These are phyloP conservation scores for Aphis gossypii DNA, from an alignment of 1,140 invertebrate genomes.

Conservation along the genomic window DNA sequence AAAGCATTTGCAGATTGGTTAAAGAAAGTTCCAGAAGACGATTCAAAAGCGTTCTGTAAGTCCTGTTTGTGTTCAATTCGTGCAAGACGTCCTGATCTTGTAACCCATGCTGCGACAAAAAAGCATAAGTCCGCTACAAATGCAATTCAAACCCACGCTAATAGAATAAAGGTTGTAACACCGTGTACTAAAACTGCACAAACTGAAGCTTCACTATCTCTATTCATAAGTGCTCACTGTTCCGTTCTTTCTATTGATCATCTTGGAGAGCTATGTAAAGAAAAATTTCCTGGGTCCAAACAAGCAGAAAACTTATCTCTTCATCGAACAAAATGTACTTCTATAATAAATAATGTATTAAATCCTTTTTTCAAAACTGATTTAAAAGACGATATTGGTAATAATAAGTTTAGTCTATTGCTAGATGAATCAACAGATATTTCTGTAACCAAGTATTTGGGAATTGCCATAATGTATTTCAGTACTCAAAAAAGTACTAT, in stretches of 20 bases:
- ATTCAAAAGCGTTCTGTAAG: background rate
- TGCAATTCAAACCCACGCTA: too few relatives aligned
- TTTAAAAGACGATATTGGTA: slow-evolving; percentile 24
- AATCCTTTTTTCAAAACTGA: background rate
- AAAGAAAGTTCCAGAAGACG: background rate
- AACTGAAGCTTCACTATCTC: background rate
- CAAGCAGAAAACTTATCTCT: background rate
- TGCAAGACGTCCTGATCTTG: background rate
- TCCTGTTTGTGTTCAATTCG: background rate
- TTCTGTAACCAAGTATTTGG: background rate
- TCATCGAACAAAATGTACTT: background rate
- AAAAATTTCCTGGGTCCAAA: background rate
- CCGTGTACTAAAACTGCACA: background rate
- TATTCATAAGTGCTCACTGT: background rate
- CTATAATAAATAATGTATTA: background rate
- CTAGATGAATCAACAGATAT: background rate
- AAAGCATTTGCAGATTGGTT: too few relatives aligned
- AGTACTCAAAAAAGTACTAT: background rate
- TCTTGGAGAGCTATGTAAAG: background rate
- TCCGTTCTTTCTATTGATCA: background rate
- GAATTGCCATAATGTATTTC: background rate
- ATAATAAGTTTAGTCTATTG: background rate
- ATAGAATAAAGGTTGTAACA: too few relatives aligned
- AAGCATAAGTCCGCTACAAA: too few relatives aligned
- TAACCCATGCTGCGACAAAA: background rate